Evolutionary conservation across 37 sponge, comb jelly and placozoan genomes (phyloP), one percentile per base, ranked within the genome.

Genomic region (Oopsacas minuta): DNA sequence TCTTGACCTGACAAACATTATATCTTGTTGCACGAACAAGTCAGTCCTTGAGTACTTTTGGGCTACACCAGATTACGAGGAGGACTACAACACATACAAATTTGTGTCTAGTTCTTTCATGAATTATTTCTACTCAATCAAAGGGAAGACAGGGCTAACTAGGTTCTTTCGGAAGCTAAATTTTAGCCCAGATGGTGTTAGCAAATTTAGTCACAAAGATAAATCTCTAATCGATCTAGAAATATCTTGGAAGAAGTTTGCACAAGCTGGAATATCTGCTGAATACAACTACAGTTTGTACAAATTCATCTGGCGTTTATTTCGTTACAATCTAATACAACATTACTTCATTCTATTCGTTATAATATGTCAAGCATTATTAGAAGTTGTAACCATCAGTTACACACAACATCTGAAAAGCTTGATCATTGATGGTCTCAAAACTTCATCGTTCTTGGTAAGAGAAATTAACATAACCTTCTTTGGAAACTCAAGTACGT

Each of bases 21-120:
- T 61, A 25, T 61, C 75, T n/a, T 25, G 75, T 34, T 61, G 75
- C 75, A 61, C 75, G 22, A 61, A 61, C 75, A 61, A 61, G 22
- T 61, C 75, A 7, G 28, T 61, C 22, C 75, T 61, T 61, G 75
- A 61, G 22, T 61, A 61, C 22, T 61, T 61, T 12, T 61, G 75
- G 75, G 28, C 28, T 3, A 61, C 75, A n/a, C 75, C 75, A 32
- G 75, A 61, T 34, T 61, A 61, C 28, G 75, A 61, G 30, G 75
- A 61, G 75, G 75, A 61, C 28, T 61, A 61, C 75, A 61, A 61
- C 75, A 61, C 75, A n/a, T 61, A 61, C 75, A 61, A 61, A 34
- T 61, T 32, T n/a, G 75, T 61, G 28, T 61, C 75, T n/a, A 61
- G 75, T 15, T 84, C 85, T 36, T 81, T 84, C 23, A 51, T 84